Evolutionary conservation across 1,140 invertebrate species (phyloP).

Genomic region (Drosophila neocordata): DNA sequence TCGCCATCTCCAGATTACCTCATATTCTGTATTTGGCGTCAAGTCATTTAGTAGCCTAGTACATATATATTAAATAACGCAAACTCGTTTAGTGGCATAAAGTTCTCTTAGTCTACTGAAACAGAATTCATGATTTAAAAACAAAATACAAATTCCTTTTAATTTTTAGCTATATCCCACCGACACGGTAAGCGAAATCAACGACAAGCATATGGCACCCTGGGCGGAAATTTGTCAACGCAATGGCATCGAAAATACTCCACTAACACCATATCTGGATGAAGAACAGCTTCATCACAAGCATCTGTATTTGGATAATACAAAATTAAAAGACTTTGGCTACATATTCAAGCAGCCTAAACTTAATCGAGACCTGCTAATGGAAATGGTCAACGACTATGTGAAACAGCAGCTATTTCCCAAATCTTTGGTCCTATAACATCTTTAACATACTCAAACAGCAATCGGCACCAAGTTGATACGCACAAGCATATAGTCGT

Average conservation of each 20-base stretch:
- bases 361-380: slow-evolving; percentile 86
- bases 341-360: slow-evolving; percentile 85
- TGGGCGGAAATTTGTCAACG: slow-evolving; percentile 93
- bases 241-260: slow-evolving; percentile 91
- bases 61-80: neutral
- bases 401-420: slow-evolving; percentile 76
- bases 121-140: neutral
- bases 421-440: slow-evolving; percentile 66
- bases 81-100: neutral
- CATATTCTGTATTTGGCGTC: neutral
- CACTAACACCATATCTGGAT: slow-evolving; percentile 93
- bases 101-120: neutral
- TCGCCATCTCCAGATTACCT: neutral
- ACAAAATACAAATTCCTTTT: too few species aligned
- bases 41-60: neutral
- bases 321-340: slow-evolving; percentile 86
- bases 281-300: slow-evolving; percentile 91
- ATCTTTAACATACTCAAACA: neutral
- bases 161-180: slow-evolving; percentile 78
- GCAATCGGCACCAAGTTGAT: slow-evolving; percentile 61
- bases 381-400: slow-evolving; percentile 83
- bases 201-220: slow-evolving; percentile 94
- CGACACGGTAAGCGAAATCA: slow-evolving; percentile 93
- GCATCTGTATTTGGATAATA: slow-evolving; percentile 89
- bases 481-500: slow-evolving; percentile 42